These are phyloP conservation scores for Heteronetta atricapilla DNA, from an alignment of 2,113 vertebrate genomes.

Conservation along the genomic window DNA sequence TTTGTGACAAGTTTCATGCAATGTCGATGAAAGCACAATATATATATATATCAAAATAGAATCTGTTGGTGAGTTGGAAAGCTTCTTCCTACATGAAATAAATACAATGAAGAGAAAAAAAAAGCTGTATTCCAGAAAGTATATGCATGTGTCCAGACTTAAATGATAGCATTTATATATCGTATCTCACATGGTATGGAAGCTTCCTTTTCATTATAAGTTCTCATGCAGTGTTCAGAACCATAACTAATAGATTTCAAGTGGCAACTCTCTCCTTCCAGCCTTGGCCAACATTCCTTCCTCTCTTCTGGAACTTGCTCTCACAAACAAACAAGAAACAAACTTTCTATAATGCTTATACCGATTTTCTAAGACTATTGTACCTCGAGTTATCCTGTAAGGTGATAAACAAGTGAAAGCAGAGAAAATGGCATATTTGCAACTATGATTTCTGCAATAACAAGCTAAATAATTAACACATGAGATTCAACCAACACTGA, in stretches of 20 bases:
- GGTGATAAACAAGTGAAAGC: not conserved
- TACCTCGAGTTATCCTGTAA: not conserved
- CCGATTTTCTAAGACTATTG: not conserved
- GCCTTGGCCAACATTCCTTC: not conserved
- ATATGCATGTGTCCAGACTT: not conserved
- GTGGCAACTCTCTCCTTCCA: not conserved
- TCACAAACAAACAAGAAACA: not conserved
- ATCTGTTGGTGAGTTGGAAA: not conserved
- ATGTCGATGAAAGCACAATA: not conserved
- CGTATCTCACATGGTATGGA: not conserved
- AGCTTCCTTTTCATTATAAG: not conserved
- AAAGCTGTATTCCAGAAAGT: not conserved
- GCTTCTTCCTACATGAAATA: not conserved
- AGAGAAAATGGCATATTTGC: fast-evolving
- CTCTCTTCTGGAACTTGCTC: not conserved
- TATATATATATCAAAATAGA: not conserved
- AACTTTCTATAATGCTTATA: not conserved
- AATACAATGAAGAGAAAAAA: not conserved
- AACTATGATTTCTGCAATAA: not conserved
- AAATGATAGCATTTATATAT: not conserved
- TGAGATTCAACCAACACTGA: not conserved
- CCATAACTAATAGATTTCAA: not conserved
- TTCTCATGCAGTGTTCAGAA: not conserved
- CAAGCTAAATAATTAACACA: not conserved
- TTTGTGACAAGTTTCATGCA: not conserved